phyloP scores from a whole-genome alignment of 2,888 invertebrate genomes.

The Panzeria rudis region DNA sequence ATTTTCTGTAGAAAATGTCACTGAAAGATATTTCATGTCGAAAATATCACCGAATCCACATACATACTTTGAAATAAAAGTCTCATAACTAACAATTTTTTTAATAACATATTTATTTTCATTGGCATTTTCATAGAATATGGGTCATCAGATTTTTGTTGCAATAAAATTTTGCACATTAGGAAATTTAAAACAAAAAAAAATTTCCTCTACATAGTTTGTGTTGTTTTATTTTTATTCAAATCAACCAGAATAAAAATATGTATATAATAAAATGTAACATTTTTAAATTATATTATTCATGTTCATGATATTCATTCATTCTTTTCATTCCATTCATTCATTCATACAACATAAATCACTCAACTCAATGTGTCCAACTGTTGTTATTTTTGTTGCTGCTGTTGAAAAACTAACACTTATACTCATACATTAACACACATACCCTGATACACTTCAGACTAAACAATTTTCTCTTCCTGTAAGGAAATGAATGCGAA shows the following conservation, averaged over 20 bases:
- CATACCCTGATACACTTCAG: not conserved
- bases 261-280: not conserved
- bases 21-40: too few species aligned
- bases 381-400: constrained; percentile 11
- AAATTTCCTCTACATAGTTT: too few species aligned
- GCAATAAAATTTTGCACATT: too few species aligned
- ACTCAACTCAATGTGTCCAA: constrained; percentile 39
- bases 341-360: constrained; percentile 50
- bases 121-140: too few species aligned
- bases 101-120: too few species aligned
- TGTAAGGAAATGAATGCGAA: constrained; percentile 25
- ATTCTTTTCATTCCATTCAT: not conserved
- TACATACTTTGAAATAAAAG: too few species aligned
- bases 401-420: not conserved
- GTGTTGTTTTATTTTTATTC: not conserved
- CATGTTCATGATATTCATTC: constrained; percentile 35
- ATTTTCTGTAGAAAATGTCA: too few species aligned
- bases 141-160: too few species aligned
- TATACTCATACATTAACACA: not conserved
- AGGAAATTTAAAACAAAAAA: too few species aligned
- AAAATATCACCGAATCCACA: too few species aligned
- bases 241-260: not conserved
- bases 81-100: too few species aligned
- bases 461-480: constrained; percentile 13
- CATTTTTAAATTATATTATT: constrained; percentile 28